Conservation (phyloP, 2,888 invertebrate genomes). For the Diplolepis rosae region DNA sequence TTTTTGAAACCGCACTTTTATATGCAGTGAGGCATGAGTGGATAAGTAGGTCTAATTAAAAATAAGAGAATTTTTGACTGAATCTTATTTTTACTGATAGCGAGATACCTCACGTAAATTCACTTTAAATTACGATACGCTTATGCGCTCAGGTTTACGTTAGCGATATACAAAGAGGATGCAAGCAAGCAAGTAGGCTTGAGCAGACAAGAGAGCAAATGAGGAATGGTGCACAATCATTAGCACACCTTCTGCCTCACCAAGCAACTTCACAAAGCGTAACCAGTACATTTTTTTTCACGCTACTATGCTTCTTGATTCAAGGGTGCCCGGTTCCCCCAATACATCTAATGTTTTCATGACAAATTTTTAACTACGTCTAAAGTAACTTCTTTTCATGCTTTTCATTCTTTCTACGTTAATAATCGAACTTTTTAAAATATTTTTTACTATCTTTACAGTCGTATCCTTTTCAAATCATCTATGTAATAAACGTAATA, state of each 20-base stretch:
- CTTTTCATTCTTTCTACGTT: too few relatives aligned
- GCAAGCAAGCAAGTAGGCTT: constrained; percentile 52
- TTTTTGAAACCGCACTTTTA: constrained; percentile 9
- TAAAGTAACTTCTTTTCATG: too few relatives aligned
- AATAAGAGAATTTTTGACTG: constrained; percentile 34
- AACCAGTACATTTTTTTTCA: constrained; percentile 43
- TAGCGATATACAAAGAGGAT: constrained; percentile 65
- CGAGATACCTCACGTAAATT: constrained; percentile 39
- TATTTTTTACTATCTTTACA: too few relatives aligned
- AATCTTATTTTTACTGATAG: constrained; percentile 36
- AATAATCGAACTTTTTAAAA: too few relatives aligned
- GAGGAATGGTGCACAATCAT: constrained; percentile 64
- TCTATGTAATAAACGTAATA: too few relatives aligned
- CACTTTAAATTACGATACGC: constrained; percentile 47
- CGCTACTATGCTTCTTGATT: not conserved
- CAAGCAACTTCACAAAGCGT: constrained; percentile 64
- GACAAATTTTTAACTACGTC: too few relatives aligned
- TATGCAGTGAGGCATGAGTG: constrained; percentile 46
- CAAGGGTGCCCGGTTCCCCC: not conserved
- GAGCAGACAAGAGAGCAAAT: constrained; percentile 60
- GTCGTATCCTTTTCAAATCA: too few relatives aligned
- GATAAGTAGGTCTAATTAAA: constrained; percentile 49
- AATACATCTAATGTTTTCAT: too few relatives aligned
- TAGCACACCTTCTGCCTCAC: constrained; percentile 66
- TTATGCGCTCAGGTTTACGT: constrained; percentile 44